Base-by-base conservation (phyloP, 2,888 invertebrate species). In the Tenthredo notha region DNA sequence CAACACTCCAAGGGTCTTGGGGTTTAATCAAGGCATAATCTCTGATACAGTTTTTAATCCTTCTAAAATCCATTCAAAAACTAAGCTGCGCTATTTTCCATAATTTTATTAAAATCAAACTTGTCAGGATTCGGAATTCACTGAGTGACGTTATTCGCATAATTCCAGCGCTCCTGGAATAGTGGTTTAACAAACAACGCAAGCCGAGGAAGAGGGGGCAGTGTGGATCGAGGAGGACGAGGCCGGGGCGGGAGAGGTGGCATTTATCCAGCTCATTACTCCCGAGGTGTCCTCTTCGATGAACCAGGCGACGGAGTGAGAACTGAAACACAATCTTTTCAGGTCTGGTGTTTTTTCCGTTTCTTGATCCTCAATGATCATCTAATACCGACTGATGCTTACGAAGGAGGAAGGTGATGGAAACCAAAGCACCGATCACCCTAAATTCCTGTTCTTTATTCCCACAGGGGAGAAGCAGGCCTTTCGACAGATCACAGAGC, bases 101-200 rank as follows among this genome's bases (percentile, higher is more conserved):
- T 12, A 12, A 37, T 21, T 74, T 25, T 21, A 43, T 74, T 2
- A n/a, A 21, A 74, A 74, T 43, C 40, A 40, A 40, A 43, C n/a
- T 12, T 12, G 12, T n/a, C 43, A 21, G 9, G 29, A 5, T 67
- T 33, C 33, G 6, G n/a, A n/a, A 43, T 21, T 40, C 72, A 43
- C 9, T 21, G 40, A 74, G 67, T 33, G 33, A 33, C 33, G 15
- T 67, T 6, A 67, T 18, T 61, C 61, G 18, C 33, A 33, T 67
- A 86, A 87, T 92, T 93, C 61, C 92, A 96, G 95, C 94, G 95
- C 85, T 94, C 94, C 90, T 95, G 95, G 95, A 94, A 94, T 87
- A 92, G 94, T 88, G 95, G 95, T 86, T 94, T 95, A 88, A 95
- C 95, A 90, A 95, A 95, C 92, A 89, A 90, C 80, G 89, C 90